These are phyloP conservation scores for Cyclura pinguis DNA, from an alignment of 2,797 vertebrate genomes.

Conservation along the genomic window DNA sequence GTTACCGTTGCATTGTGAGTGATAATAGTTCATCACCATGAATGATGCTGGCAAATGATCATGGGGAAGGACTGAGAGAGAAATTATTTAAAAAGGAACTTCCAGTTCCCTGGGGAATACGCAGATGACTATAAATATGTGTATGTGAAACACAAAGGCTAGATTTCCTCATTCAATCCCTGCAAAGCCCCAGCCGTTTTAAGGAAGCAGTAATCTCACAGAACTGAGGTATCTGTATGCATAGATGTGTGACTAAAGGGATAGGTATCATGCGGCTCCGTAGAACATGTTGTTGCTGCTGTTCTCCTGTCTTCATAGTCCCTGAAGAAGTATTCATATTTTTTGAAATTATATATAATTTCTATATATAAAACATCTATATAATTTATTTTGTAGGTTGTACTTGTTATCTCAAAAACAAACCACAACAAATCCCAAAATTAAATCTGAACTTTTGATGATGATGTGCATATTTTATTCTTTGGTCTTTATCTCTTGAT, in stretches of 20 bases:
- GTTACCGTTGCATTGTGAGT: no score
- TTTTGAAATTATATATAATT: not conserved
- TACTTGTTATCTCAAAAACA: not conserved
- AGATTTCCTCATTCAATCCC: conserved; percentile 1
- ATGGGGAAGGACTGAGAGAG: not conserved
- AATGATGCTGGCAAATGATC: no score
- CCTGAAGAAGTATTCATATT: not conserved
- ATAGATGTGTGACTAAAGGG: not conserved
- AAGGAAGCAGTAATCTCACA: not conserved
- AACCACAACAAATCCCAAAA: not conserved
- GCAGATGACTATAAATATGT: not conserved
- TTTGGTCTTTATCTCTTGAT: not conserved
- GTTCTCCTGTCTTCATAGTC: no score
- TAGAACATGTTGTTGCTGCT: not conserved
- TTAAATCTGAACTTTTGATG: not conserved
- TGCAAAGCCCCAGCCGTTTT: not conserved
- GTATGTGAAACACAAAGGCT: not conserved
- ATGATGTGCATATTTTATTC: not conserved
- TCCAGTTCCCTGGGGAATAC: not conserved
- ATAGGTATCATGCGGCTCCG: no score
- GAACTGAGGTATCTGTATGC: not conserved
- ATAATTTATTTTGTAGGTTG: conserved; percentile 13
- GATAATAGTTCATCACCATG: no score
- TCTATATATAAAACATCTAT: not conserved
- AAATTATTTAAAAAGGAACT: not conserved